A percentile compares a stretch with the other conserved stretches of the same genome.
These are phyloP conservation scores for Pemphredon lugubris DNA, from an alignment of 2,888 invertebrate genomes.

Conservation along the genomic window DNA sequence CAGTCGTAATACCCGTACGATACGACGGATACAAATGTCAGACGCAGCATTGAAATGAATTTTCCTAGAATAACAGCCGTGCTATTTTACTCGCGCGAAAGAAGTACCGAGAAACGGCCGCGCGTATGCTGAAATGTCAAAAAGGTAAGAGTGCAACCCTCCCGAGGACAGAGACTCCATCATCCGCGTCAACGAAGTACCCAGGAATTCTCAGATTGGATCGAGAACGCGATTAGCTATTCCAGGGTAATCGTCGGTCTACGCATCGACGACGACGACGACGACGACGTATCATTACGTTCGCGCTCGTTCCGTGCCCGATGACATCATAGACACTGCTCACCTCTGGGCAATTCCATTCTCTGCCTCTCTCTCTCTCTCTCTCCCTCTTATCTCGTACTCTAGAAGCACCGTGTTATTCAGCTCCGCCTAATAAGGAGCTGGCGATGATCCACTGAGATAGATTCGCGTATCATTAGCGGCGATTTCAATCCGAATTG, in stretches of 20 bases:
- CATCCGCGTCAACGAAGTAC: constrained; percentile 22
- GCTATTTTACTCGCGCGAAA: constrained; percentile 4
- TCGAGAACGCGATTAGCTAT: constrained; percentile 37
- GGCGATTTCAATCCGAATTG: constrained; percentile 60
- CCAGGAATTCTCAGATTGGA: constrained; percentile 26
- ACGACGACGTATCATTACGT: constrained; percentile 58
- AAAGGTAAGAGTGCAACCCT: background rate
- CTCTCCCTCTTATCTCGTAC: constrained; percentile 7
- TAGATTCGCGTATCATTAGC: constrained; percentile 68
- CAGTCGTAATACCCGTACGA: background rate
- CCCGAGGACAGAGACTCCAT: constrained; percentile 12
- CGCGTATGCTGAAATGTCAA: constrained; percentile 15
- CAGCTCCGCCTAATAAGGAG: constrained; percentile 61
- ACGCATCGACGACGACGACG: constrained; percentile 45
- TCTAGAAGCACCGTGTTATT: background rate
- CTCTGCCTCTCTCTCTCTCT: constrained; percentile 35
- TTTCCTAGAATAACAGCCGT: constrained; percentile 8
- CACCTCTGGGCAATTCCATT: constrained; percentile 56
- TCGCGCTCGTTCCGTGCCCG: constrained; percentile 43
- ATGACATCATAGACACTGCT: constrained; percentile 65
- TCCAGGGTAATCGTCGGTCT: constrained; percentile 38
- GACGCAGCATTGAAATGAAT: background rate
- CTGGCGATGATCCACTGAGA: constrained; percentile 65
- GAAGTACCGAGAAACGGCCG: background rate
- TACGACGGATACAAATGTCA: constrained; percentile 32